Evolutionary conservation across 2,797 vertebrate species (phyloP), one percentile per base, ranked within the genome.

Genomic region (Cynodonichthys magdalenae): DNA sequence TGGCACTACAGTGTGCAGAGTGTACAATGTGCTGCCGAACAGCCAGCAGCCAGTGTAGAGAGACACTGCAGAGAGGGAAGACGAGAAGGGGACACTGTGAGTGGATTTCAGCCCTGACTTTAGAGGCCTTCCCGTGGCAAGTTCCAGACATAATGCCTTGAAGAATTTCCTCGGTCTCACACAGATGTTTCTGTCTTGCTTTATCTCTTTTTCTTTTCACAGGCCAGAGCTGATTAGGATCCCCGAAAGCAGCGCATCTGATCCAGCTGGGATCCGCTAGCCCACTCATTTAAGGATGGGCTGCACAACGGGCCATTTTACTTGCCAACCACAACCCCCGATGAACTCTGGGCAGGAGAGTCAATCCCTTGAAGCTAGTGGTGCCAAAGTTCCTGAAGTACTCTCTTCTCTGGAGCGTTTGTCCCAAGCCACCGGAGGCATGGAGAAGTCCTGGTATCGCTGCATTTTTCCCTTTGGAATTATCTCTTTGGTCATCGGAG

Each of bases 401-500:
- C 90, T 94, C 28, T 95, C 95, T 0, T 95, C 95, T 0, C 89
- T 97, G 59, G 94, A 97, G 76, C 95, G 95, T 69, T 93, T 97
- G 74, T 95, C 96, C 0, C 92, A 96, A 89, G 95, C 96, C 80
- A 97, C 96, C 0, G 93, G 93, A 7, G 94, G 94, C 78, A 93
- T 93, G 82, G 94, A 95, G 84, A 95, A 95, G 88, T 95, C 94
- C 61, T 95, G 94, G 94, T 94, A 93, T 83, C 93, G 90, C 71
- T 94, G 93, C 78, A 91, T 92, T 60, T 95, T 94, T 74, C 93
- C 92, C 15, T 91, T 94, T 45, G 96, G 96, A 73, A 95, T 96
- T 67, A 96, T 97, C 82, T 95, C 95, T 0, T 74, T 96, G 86
- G 96, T 97, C 75, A 96, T 97, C 3, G 96, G 95, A 9, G 79